Percentiles rank a stretch among this genome's conserved stretches.
These are phyloP conservation scores for Aspidiotus destructor DNA, from an alignment of 2,888 invertebrate genomes.

Conservation along the genomic window DNA sequence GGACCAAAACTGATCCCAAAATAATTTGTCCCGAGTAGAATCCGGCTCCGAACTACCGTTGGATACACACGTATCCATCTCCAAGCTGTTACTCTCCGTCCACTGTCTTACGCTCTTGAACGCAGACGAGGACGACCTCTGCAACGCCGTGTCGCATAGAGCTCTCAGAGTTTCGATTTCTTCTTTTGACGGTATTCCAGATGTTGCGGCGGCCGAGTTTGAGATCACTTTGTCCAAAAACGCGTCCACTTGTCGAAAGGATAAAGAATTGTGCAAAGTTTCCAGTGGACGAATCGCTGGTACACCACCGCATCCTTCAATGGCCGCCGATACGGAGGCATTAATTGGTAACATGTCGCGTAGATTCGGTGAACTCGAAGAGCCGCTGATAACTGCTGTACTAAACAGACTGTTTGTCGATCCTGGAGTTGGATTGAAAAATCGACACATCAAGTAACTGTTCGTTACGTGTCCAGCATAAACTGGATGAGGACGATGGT, in stretches of 20 bases:
- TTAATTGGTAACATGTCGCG: constrained; percentile 74
- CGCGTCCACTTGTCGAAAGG: constrained; percentile 77
- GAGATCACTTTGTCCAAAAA: constrained; percentile 73
- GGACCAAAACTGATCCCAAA: constrained; percentile 48
- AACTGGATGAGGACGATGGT: background rate
- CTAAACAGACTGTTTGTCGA: constrained; percentile 81
- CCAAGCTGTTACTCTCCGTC: constrained; percentile 40
- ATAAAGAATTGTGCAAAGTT: constrained; percentile 93
- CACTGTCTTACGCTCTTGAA: constrained; percentile 16
- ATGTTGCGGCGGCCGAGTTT: constrained; percentile 15
- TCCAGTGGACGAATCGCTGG: constrained; percentile 94
- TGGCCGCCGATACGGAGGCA: constrained; percentile 64
- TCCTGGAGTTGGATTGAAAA: constrained; percentile 41
- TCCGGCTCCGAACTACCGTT: constrained; percentile 54
- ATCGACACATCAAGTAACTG: constrained; percentile 24
- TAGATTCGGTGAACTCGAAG: constrained; percentile 82
- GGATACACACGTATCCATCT: constrained; percentile 73
- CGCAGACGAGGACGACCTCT: constrained; percentile 6
- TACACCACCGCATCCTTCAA: constrained; percentile 82
- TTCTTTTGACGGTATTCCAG: constrained; percentile 13
- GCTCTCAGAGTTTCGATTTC: constrained; percentile 7
- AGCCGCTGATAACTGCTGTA: constrained; percentile 91
- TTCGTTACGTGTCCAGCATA: constrained; percentile 28
- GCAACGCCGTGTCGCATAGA: background rate
- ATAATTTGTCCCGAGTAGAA: constrained; percentile 38